Base-by-base conservation (phyloP, 2,113 vertebrate genomes). In the Podilymbus podiceps region DNA sequence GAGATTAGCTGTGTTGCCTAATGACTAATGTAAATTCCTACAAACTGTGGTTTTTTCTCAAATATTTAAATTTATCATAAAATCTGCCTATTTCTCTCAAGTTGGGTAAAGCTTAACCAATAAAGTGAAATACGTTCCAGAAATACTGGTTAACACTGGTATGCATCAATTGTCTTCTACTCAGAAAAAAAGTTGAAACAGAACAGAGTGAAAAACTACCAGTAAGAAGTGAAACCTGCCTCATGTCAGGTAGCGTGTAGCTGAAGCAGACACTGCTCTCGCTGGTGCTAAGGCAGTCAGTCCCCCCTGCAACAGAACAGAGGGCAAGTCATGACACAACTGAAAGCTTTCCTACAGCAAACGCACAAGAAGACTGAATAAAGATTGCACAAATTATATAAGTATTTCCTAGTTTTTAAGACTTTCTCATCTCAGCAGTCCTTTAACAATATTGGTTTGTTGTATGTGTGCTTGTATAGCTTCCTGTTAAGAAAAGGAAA, bases 301-400 rank as follows among this genome's bases (percentile, higher is more conserved):
- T 68, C 35, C 25, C 30, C 59, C 73, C 52, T 24, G 38, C 38
- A 22, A 7, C 58, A 33, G 76, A 30, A 63, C 5, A 0, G 1
- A 6, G 31, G 42, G 42, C 20, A 13, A n/a, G 28, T 14, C 15
- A 30, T 25, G 0, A 0, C 7, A 8, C 38, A 6, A 4, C 1
- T n/a, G 23, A 62, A 52, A 63, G 14, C 14, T 59, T 62, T 46
- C 4, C 0, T 46, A 46, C 89, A 33, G 56, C 22, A 68, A 75
- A 25, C 9, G 17, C 24, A 12, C 52, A 31, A 33, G 38, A 46
- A 33, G 38, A 25, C 42, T 42, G 67, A 46, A 67, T 5, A 81
- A 73, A 81, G 44, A 35, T 11, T 73, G 46, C 40, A 66, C 40
- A 64, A 50, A 15, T 72, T 46, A 58, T 46, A 75, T 2, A 16